These are phyloP conservation scores for Eurypyga helias DNA, from an alignment of 2,113 vertebrate species.

Conservation along the genomic window DNA sequence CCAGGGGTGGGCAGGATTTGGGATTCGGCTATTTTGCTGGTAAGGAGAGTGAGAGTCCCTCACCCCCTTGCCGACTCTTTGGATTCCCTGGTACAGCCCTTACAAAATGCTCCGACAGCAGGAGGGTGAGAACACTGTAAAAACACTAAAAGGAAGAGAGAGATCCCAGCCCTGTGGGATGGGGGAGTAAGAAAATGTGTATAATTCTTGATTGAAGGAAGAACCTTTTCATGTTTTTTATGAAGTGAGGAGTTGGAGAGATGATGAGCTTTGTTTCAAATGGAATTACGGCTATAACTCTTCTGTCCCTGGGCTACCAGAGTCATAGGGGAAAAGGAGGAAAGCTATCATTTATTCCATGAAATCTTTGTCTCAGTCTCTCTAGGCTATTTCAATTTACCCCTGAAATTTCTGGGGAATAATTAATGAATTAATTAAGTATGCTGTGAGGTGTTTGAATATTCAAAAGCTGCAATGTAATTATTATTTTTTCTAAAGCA, in stretches of 20 bases:
- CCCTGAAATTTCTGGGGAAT: slow-evolving; percentile 71
- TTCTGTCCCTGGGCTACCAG: slow-evolving; percentile 55
- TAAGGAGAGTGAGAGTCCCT: slow-evolving; percentile 1
- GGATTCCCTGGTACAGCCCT: neutral
- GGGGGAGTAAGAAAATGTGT: slow-evolving; percentile 13
- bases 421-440: slow-evolving; percentile 76
- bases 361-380: slow-evolving; percentile 67
- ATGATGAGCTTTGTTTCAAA: slow-evolving; percentile 54
- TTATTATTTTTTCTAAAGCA: slow-evolving; percentile 71
- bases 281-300: slow-evolving; percentile 39
- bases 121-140: neutral
- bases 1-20: neutral
- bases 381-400: slow-evolving; percentile 67
- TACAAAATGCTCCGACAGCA: neutral
- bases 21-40: neutral
- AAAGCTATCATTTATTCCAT: slow-evolving; percentile 56
- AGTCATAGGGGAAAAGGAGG: slow-evolving; percentile 51
- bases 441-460: slow-evolving; percentile 69
- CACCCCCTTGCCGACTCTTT: slow-evolving; percentile 17
- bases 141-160: neutral
- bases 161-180: neutral
- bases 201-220: slow-evolving; percentile 35
- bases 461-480: slow-evolving; percentile 68
- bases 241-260: slow-evolving; percentile 19
- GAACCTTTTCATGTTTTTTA: slow-evolving; percentile 14